These are phyloP conservation scores for Cynodonichthys magdalenae DNA, from an alignment of 2,797 vertebrate genomes.

Conservation along the genomic window DNA sequence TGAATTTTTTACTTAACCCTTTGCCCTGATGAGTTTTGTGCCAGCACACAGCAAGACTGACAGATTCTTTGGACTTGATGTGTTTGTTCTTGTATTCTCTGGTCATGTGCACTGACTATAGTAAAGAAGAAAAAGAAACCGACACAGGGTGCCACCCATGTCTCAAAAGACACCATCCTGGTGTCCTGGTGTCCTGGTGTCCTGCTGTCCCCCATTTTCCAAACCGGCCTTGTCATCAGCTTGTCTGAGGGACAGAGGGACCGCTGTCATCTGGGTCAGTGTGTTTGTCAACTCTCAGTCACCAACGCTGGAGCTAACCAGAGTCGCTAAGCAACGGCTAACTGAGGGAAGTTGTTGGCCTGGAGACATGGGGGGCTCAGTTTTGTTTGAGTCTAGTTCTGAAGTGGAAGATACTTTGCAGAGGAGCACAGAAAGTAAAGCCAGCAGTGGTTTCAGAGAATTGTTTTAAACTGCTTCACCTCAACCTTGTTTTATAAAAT, in stretches of 20 bases:
- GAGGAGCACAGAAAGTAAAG: conserved; percentile 48
- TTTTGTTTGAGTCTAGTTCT: conserved; percentile 58
- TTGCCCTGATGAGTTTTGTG: conserved; percentile 11
- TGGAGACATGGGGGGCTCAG: conserved; percentile 64
- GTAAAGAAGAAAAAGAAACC: conserved; percentile 46
- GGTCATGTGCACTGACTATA: conserved; percentile 49
- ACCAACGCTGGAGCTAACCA: conserved; percentile 46
- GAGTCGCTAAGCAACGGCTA: conserved; percentile 81
- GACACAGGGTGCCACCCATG: conserved; percentile 54
- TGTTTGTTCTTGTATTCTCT: conserved; percentile 60
- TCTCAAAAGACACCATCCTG: conserved; percentile 60
- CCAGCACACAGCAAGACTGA: conserved; percentile 38
- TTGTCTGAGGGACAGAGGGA: conserved; percentile 53
- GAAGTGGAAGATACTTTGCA: conserved; percentile 73
- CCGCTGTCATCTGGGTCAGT: conserved; percentile 63
- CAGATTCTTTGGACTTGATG: conserved; percentile 42
- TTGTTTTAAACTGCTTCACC: conserved; percentile 50
- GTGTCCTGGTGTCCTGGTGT: conserved; percentile 52
- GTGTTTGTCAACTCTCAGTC: conserved; percentile 59
- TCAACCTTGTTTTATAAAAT: conserved; percentile 55
- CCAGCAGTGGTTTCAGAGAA: conserved; percentile 65
- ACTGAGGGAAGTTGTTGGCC: conserved; percentile 71
- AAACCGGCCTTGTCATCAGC: conserved; percentile 61
- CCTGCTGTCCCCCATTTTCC: conserved; percentile 53
- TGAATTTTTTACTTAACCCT: conserved; percentile 8